Evolutionary conservation across 1,140 invertebrate species (phyloP).

Genomic region (Ditylenchus dipsaci): DNA sequence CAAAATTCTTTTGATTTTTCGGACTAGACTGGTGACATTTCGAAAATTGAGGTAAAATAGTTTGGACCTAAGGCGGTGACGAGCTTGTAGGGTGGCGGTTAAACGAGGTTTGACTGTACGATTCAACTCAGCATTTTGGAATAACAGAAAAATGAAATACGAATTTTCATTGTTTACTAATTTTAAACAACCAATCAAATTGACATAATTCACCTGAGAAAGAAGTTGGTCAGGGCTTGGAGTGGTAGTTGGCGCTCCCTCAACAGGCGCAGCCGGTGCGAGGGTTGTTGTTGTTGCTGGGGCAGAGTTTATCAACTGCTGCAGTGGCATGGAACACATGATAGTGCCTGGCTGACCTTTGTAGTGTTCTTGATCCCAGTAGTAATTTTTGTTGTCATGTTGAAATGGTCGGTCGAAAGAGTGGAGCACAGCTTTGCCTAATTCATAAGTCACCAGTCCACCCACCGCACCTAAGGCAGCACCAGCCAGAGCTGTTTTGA

Average conservation of each 20-base stretch:
- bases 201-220: conserved; percentile 18
- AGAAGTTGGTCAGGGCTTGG: conserved; percentile 17
- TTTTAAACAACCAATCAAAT: too few relatives aligned
- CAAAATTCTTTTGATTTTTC: too few relatives aligned
- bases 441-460: conserved; percentile 26
- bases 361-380: conserved; percentile 25
- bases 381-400: conserved; percentile 28
- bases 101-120: too few relatives aligned
- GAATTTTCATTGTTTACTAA: too few relatives aligned
- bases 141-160: too few relatives aligned
- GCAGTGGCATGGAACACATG: conserved; percentile 24
- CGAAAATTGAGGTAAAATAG: too few relatives aligned
- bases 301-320: conserved; percentile 19
- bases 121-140: too few relatives aligned
- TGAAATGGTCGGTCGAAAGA: conserved; percentile 22
- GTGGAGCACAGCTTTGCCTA: conserved; percentile 27
- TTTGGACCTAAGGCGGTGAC: too few relatives aligned
- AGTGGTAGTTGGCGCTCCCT: conserved; percentile 16
- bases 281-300: conserved; percentile 1
- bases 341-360: conserved; percentile 13
- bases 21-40: too few relatives aligned
- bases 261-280: conserved; percentile 3
- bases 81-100: too few relatives aligned
- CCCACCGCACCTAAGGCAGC: conserved; percentile 30
- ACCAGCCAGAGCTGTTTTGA: conserved; percentile 28